phyloP scores from a whole-genome alignment of 2,888 invertebrate species.

The Hypselothyrea guttata region DNA sequence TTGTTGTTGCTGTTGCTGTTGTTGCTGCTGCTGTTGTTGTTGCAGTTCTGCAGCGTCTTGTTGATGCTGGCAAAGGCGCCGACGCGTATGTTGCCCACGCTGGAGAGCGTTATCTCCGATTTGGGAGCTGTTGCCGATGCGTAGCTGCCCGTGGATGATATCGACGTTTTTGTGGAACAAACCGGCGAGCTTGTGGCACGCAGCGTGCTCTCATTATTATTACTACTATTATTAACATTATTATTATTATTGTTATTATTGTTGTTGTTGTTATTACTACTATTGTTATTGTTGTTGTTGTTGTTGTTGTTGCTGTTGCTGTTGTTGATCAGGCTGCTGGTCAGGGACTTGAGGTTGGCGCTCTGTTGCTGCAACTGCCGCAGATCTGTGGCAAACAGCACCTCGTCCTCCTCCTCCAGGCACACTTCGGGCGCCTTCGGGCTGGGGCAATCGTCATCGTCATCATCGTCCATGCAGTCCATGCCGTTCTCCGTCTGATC shows the following conservation, averaged over 20 bases:
- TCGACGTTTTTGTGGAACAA: conserved; percentile 60
- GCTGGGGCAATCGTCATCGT: conserved; percentile 81
- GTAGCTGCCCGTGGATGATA: conserved; percentile 60
- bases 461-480: conserved; percentile 73
- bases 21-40: conserved; percentile 15
- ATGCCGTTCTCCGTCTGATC: conserved; percentile 80
- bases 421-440: conserved; percentile 82
- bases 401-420: conserved; percentile 81
- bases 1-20: conserved; percentile 34
- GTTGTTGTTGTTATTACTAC: conserved; percentile 19
- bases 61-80: conserved; percentile 76
- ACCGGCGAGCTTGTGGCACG: conserved; percentile 59
- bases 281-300: not conserved
- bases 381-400: conserved; percentile 77
- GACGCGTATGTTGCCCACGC: conserved; percentile 77
- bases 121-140: conserved; percentile 50
- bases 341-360: not conserved
- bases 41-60: conserved; percentile 69
- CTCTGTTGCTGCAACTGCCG: conserved; percentile 63
- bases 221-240: conserved; percentile 32
- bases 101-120: conserved; percentile 72
- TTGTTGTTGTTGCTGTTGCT: conserved; percentile 15
- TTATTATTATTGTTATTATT: conserved; percentile 21
- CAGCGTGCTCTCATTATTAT: conserved; percentile 35
- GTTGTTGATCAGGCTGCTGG: not conserved